phyloP scores from a whole-genome alignment of 2,888 invertebrate genomes.

The Protula sp. region DNA sequence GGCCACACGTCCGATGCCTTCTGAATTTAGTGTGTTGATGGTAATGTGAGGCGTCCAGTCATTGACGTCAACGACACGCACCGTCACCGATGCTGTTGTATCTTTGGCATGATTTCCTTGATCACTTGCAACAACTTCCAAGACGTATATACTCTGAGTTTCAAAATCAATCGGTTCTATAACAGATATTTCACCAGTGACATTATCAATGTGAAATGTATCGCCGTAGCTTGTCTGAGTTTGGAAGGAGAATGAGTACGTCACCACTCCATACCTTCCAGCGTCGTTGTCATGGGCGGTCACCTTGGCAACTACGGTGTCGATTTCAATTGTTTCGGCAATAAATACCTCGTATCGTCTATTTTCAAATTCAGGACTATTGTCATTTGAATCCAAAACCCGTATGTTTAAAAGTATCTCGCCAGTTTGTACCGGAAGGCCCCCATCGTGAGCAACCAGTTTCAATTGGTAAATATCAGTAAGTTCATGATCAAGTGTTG shows the following conservation, averaged over 20 bases:
- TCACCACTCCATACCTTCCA: background rate
- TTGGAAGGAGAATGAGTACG: background rate
- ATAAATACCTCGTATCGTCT: background rate
- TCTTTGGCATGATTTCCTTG: background rate
- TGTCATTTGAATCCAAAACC: constrained; percentile 4
- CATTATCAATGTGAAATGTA: constrained; percentile 1
- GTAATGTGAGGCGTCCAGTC: constrained; percentile 2
- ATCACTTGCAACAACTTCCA: background rate
- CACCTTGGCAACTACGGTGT: background rate
- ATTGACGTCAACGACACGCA: constrained; percentile 3
- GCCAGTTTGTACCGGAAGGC: background rate
- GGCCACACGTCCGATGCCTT: background rate
- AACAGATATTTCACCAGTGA: constrained; percentile 5
- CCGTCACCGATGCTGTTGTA: background rate
- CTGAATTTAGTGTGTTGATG: background rate
- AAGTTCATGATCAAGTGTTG: constrained; percentile 1
- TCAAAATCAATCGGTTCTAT: background rate
- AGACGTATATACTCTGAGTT: background rate
- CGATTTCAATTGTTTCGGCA: background rate
- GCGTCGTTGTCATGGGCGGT: constrained; percentile 1
- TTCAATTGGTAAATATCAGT: background rate
- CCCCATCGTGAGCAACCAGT: constrained; percentile 5
- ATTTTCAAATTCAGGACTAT: constrained; percentile 1
- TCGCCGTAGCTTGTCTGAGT: background rate
- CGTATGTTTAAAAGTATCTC: background rate